Evolutionary conservation across 2,888 invertebrate species (phyloP).

Genomic region (Conchocele bisecta): DNA sequence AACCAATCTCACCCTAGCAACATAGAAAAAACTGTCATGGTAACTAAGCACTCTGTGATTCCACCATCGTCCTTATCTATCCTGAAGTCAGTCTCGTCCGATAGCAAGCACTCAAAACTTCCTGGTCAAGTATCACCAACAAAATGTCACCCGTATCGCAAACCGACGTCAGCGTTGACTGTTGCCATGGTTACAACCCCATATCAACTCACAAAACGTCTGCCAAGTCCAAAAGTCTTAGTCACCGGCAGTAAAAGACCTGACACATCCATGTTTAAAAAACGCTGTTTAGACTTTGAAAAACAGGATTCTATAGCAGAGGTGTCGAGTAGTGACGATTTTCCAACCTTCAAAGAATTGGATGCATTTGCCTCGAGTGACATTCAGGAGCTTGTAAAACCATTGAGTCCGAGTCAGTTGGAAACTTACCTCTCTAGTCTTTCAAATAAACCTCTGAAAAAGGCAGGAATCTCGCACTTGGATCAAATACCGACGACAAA

Average conservation of each 20-base stretch:
- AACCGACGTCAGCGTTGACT: constrained; percentile 21
- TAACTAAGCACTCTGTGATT: constrained; percentile 21
- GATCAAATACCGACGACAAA: constrained; percentile 64
- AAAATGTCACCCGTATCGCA: constrained; percentile 32
- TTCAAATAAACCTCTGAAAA: constrained; percentile 50
- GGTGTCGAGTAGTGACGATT: constrained; percentile 26
- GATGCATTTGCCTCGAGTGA: constrained; percentile 44
- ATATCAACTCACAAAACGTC: constrained; percentile 43
- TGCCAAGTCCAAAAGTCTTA: constrained; percentile 73
- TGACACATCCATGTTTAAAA: constrained; percentile 56
- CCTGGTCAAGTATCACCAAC: constrained; percentile 20
- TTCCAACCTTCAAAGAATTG: constrained; percentile 24
- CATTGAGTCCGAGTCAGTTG: constrained; percentile 72
- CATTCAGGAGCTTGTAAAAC: constrained; percentile 62
- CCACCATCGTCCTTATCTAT: not conserved
- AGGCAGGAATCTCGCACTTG: constrained; percentile 37
- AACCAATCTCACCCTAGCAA: not conserved
- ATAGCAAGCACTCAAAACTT: not conserved
- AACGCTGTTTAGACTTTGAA: constrained; percentile 65
- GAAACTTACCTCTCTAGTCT: constrained; percentile 74
- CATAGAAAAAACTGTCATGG: constrained; percentile 10
- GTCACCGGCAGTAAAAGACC: constrained; percentile 63
- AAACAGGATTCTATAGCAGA: constrained; percentile 21
- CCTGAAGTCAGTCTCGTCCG: not conserved
- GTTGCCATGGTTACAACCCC: constrained; percentile 26